These are phyloP conservation scores for Drymodes brunneopygia DNA, from an alignment of 2,113 vertebrate genomes.

Conservation along the genomic window DNA sequence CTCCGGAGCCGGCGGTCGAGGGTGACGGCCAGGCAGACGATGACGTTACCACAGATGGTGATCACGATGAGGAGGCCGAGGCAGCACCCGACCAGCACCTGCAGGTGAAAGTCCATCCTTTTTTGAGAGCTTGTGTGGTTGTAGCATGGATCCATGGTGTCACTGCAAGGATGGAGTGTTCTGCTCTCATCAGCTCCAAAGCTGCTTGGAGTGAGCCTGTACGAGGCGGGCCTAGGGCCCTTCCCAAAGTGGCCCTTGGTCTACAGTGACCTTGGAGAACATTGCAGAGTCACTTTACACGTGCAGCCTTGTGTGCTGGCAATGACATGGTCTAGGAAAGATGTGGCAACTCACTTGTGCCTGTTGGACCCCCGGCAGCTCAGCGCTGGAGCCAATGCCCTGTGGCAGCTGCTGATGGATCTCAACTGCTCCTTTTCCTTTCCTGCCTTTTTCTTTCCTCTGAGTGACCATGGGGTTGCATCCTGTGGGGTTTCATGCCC, in stretches of 20 bases:
- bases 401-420: background rate
- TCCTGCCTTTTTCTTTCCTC: background rate
- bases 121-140: conserved; percentile 19
- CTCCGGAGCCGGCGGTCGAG: conserved; percentile 84
- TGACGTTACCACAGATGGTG: conserved; percentile 86
- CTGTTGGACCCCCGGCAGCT: background rate
- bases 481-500: background rate
- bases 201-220: background rate
- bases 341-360: background rate
- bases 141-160: conserved; percentile 30
- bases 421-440: background rate
- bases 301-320: background rate
- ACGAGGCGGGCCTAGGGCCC: background rate
- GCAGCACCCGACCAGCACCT: conserved; percentile 68
- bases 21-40: conserved; percentile 90
- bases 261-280: background rate
- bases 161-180: background rate
- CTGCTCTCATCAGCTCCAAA: background rate
- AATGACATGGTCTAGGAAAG: background rate
- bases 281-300: background rate
- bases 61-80: conserved; percentile 80
- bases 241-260: background rate
- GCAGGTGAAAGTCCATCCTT: background rate
- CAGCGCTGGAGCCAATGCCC: background rate
- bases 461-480: background rate